Conservation (phyloP, 2,888 invertebrate species). For the Agrotis clavis region DNA sequence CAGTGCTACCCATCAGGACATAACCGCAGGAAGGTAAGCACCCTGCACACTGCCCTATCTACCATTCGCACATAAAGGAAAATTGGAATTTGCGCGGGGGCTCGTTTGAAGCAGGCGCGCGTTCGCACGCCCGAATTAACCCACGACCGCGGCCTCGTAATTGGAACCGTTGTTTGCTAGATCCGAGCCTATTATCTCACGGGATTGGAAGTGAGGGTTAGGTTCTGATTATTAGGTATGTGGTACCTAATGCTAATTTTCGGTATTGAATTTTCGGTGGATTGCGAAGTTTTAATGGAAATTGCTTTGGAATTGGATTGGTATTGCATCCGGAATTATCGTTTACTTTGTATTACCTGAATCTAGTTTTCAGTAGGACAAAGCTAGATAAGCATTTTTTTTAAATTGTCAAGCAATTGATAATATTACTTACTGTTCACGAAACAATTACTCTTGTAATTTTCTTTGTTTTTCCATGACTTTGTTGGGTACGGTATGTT, state of each 20-base stretch:
- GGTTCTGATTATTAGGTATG: constrained; percentile 47
- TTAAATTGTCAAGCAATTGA: too few species aligned
- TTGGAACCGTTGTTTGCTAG: constrained; percentile 79
- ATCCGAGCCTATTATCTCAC: constrained; percentile 64
- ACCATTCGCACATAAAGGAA: constrained; percentile 78
- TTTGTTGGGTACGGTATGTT: too few species aligned
- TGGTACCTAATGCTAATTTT: constrained; percentile 53
- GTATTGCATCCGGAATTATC: constrained; percentile 5
- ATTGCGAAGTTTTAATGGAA: constrained; percentile 41
- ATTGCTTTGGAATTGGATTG: constrained; percentile 10
- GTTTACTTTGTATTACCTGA: neutral
- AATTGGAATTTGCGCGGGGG: constrained; percentile 77
- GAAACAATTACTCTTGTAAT: too few species aligned
- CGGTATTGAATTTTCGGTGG: constrained; percentile 42
- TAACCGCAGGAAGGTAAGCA: constrained; percentile 61
- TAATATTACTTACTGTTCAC: too few species aligned
- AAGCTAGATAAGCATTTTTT: neutral
- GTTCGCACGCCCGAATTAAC: constrained; percentile 81
- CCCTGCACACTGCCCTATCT: constrained; percentile 52
- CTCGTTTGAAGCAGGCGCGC: constrained; percentile 57
- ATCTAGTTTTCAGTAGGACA: neutral
- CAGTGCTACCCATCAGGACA: constrained; percentile 35
- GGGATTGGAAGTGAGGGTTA: constrained; percentile 48
- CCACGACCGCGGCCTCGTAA: constrained; percentile 76
- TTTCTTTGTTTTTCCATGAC: too few species aligned